Percentiles rank a stretch among this genome's conserved stretches.
phyloP scores from a whole-genome alignment of 2,797 vertebrate genomes.

The Fratercula arctica region DNA sequence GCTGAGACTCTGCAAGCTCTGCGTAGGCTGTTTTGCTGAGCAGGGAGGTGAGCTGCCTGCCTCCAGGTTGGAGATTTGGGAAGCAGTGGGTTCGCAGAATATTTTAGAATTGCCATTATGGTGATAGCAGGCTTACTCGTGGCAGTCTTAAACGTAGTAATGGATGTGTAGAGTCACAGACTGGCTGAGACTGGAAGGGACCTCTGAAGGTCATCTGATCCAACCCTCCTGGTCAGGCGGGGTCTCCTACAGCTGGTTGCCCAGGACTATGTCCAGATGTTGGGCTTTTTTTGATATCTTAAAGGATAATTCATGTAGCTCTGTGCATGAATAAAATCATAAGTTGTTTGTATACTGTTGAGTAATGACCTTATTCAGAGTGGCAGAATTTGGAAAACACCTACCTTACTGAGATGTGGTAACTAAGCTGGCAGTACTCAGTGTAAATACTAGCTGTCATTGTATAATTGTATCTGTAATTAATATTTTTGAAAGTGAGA shows the following conservation, averaged over 20 bases:
- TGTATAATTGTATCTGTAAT: neutral
- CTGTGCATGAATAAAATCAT: neutral
- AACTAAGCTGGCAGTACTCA: neutral
- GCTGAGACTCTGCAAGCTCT: fast-evolving
- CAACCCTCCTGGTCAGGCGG: neutral
- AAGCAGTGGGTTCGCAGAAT: neutral
- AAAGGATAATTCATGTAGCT: neutral
- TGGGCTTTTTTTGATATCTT: neutral
- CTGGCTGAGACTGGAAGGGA: neutral
- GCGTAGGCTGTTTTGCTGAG: neutral
- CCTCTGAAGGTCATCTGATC: neutral
- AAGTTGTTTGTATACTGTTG: neutral
- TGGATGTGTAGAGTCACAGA: neutral
- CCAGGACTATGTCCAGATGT: neutral
- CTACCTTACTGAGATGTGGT: neutral
- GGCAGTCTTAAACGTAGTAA: neutral
- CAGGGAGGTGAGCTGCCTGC: neutral
- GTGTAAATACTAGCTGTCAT: neutral
- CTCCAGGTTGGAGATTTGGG: neutral
- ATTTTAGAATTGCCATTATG: neutral
- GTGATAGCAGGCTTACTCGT: neutral
- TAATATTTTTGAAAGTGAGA: neutral
- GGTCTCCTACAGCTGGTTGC: neutral
- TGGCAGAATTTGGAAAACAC: neutral
- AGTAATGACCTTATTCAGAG: neutral